Conservation (phyloP, 2,797 vertebrate genomes). For the Myotis daubentonii region DNA sequence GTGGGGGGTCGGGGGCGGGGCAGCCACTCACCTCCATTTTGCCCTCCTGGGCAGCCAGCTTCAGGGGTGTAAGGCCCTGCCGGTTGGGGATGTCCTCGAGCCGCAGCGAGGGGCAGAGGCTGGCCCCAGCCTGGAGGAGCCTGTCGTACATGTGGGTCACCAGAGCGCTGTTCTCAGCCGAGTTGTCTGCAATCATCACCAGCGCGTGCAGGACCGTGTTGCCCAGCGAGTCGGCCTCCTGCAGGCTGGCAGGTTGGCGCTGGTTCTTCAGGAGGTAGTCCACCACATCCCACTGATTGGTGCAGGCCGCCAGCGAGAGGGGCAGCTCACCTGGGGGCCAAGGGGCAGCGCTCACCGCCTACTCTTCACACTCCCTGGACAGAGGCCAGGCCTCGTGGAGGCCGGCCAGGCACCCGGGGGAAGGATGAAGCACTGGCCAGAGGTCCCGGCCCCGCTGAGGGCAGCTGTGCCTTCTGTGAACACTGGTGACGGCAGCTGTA, state of each 20-base stretch:
- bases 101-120: constrained; percentile 79
- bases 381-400: background rate
- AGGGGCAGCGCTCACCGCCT: background rate
- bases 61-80: constrained; percentile 90
- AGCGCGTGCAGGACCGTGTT: constrained; percentile 95
- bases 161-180: constrained; percentile 90
- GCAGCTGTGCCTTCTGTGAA: background rate
- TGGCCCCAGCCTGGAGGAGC: constrained; percentile 87
- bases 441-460: background rate
- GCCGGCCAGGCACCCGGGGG: background rate
- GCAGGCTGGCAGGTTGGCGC: constrained; percentile 85
- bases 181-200: constrained; percentile 93
- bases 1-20: background rate
- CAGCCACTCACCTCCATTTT: constrained; percentile 89
- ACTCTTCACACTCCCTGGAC: background rate
- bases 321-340: constrained; percentile 92
- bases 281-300: constrained; percentile 93
- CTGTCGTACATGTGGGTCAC: constrained; percentile 90
- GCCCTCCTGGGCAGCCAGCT: constrained; percentile 93
- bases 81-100: constrained; percentile 91
- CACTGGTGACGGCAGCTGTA: background rate
- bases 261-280: constrained; percentile 91
- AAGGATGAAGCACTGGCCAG: background rate
- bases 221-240: constrained; percentile 89
- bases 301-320: constrained; percentile 95